Conservation (phyloP, 1,140 invertebrate species). For the Drosophila miranda region DNA sequence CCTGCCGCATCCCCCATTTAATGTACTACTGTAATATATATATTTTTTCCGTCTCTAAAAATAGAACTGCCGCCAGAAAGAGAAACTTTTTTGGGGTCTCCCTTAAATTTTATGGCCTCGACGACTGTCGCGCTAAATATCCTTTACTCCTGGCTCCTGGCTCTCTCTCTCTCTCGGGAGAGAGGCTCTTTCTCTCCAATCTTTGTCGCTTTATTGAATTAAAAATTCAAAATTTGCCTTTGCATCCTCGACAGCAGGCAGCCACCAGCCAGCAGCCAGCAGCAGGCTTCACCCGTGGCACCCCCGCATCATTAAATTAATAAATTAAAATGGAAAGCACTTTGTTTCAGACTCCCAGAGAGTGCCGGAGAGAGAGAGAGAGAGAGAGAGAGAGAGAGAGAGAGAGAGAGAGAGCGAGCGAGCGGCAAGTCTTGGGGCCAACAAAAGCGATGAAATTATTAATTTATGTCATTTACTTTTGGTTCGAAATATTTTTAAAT, state of each 20-base stretch:
- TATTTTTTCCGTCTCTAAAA: slow-evolving; percentile 48
- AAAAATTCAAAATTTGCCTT: slow-evolving; percentile 70
- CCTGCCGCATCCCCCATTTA: slow-evolving; percentile 3
- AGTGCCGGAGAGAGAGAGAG: too few species aligned
- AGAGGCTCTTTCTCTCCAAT: slow-evolving; percentile 44
- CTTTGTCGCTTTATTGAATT: slow-evolving; percentile 78
- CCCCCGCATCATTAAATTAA: slow-evolving; percentile 69
- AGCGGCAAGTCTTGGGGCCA: not conserved
- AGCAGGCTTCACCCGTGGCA: too few species aligned
- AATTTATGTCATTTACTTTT: slow-evolving; percentile 77
- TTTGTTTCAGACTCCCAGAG: slow-evolving; percentile 60
- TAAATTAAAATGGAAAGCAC: slow-evolving; percentile 80
- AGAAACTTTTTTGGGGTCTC: slow-evolving; percentile 36
- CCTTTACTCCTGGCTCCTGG: slow-evolving; percentile 11
- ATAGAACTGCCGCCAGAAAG: slow-evolving; percentile 22
- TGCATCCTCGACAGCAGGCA: slow-evolving; percentile 8
- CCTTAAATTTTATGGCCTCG: slow-evolving; percentile 68
- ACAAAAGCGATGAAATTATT: slow-evolving; percentile 68
- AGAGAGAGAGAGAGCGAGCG: not conserved
- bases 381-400: not conserved
- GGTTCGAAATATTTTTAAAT: slow-evolving; percentile 68
- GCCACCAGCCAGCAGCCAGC: too few species aligned
- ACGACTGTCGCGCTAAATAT: slow-evolving; percentile 75
- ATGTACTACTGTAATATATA: slow-evolving; percentile 41
- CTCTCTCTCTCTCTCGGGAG: slow-evolving; percentile 1